Percentiles rank a stretch among this genome's conserved stretches.
Evolutionary conservation across 2,888 invertebrate species (phyloP).

Genomic region (Limenitis camilla): DNA sequence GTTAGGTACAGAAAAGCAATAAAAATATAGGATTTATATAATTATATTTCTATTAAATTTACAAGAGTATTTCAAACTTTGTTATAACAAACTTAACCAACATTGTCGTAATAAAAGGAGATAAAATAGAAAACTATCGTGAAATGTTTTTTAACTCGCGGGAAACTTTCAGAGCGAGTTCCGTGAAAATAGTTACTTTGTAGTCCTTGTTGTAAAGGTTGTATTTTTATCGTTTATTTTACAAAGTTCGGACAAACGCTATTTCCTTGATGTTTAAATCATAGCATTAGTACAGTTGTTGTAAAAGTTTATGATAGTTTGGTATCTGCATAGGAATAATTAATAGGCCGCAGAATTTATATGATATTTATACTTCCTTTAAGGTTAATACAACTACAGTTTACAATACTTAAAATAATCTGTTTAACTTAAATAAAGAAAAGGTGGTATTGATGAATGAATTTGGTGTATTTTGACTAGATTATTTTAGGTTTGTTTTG

Average conservation of each 20-base stretch:
- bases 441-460: neutral
- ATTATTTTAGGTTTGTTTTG: no score
- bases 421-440: no score
- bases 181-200: constrained; percentile 21
- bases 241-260: constrained; percentile 19
- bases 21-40: no score
- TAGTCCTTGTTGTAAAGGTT: constrained; percentile 20
- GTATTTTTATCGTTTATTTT: constrained; percentile 20
- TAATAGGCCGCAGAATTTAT: neutral
- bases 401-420: neutral
- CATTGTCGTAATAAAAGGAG: neutral
- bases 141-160: constrained; percentile 20
- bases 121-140: constrained; percentile 18
- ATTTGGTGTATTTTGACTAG: neutral
- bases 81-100: neutral
- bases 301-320: no score
- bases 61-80: neutral
- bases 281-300: constrained; percentile 6
- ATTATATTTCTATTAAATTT: neutral
- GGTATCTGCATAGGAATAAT: no score
- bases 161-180: constrained; percentile 18
- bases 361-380: no score
- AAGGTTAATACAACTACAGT: neutral
- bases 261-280: constrained; percentile 10
- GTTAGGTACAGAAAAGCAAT: no score